A percentile compares a stretch with the other conserved stretches of the same genome.
These are phyloP conservation scores for Microcebus tavaratra DNA, from an alignment of 2,113 vertebrate genomes.

Conservation along the genomic window DNA sequence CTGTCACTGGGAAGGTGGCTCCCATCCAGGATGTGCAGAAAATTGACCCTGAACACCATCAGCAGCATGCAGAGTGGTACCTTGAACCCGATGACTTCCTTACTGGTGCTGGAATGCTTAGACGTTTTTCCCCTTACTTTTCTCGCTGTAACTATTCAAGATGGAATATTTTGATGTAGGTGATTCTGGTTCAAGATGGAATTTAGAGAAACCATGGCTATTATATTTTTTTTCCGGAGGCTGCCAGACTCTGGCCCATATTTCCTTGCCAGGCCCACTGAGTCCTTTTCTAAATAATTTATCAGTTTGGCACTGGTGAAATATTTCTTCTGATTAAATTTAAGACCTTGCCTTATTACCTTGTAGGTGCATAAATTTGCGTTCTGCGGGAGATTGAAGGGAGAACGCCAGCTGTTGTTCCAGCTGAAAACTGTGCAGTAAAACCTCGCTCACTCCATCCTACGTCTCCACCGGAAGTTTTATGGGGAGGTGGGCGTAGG, in stretches of 20 bases:
- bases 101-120: too few species aligned
- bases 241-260: constrained; percentile 54
- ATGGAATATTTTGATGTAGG: neutral
- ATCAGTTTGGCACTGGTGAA: constrained; percentile 82
- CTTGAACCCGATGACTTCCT: neutral
- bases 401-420: constrained; percentile 63
- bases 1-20: rapidly evolving
- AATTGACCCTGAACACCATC: rapidly evolving
- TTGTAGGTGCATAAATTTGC: constrained; percentile 78
- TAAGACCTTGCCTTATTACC: constrained; percentile 83
- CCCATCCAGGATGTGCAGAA: neutral
- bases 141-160: neutral
- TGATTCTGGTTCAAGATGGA: neutral
- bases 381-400: constrained; percentile 59
- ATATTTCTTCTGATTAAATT: constrained; percentile 86
- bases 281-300: constrained; percentile 86
- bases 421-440: constrained; percentile 73
- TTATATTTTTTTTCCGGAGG: constrained; percentile 58
- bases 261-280: constrained; percentile 70
- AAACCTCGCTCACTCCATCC: constrained; percentile 56
- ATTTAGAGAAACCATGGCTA: neutral
- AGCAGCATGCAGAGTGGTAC: rapidly evolving
- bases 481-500: constrained; percentile 38
- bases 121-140: neutral
- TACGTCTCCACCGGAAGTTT: constrained; percentile 55